Conservation (phyloP, 1,140 invertebrate species). For the Notospermus geniculatus region DNA sequence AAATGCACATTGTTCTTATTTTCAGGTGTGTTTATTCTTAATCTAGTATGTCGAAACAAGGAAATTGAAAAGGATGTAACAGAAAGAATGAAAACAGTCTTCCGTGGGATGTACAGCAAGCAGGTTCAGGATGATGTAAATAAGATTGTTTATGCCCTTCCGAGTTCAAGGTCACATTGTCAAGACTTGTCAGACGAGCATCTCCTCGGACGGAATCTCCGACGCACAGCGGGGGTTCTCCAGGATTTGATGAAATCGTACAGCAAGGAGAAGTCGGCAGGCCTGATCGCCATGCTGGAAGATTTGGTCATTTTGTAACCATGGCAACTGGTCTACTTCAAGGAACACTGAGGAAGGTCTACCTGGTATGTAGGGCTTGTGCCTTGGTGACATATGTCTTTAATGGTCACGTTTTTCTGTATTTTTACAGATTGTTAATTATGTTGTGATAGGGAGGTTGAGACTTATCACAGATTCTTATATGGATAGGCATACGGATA, state of each 20-base stretch:
- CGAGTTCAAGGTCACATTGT: constrained; percentile 4
- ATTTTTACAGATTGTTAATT: no score
- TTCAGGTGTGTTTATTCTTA: constrained; percentile 75
- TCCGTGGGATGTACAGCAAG: constrained; percentile 65
- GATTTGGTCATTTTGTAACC: neutral
- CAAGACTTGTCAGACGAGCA: neutral
- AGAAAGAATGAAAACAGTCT: constrained; percentile 64
- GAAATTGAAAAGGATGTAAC: constrained; percentile 64
- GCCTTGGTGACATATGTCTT: no score
- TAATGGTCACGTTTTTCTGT: no score
- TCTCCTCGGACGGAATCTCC: neutral
- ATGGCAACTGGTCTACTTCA: neutral
- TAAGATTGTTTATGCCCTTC: constrained; percentile 62
- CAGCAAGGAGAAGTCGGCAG: neutral
- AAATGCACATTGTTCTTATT: constrained; percentile 19
- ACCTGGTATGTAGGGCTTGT: no score
- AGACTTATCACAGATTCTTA: no score
- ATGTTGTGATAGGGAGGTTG: no score
- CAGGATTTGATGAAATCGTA: constrained; percentile 9
- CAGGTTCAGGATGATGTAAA: constrained; percentile 79
- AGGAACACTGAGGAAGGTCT: no score
- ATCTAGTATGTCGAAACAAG: constrained; percentile 77
- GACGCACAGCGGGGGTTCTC: neutral
- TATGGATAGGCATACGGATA: no score
- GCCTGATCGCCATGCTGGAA: constrained; percentile 1